Percentiles rank a stretch among this genome's conserved stretches.
phyloP scores from a whole-genome alignment of 2,888 invertebrate genomes.

The Hydraecia micacea region DNA sequence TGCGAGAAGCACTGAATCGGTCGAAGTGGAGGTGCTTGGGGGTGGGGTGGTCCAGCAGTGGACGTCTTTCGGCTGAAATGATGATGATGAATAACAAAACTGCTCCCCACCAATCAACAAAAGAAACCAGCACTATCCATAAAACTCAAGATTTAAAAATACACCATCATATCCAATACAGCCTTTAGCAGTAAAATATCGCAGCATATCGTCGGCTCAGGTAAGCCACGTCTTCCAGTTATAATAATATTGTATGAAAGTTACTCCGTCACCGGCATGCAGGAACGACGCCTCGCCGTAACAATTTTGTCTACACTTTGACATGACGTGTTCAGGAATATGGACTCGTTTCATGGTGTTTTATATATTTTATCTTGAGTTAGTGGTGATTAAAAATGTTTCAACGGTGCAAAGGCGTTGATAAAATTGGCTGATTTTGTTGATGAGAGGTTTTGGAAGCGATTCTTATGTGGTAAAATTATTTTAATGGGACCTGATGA shows the following conservation, averaged over 20 bases:
- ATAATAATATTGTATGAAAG: slow-evolving; percentile 73
- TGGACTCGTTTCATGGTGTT: slow-evolving; percentile 50
- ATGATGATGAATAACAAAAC: not conserved
- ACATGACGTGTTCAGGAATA: slow-evolving; percentile 66
- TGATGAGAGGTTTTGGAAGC: not conserved
- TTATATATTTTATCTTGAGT: slow-evolving; percentile 36
- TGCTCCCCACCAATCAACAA: not conserved
- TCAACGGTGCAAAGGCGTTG: not conserved
- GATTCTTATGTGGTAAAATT: not conserved
- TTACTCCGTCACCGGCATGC: slow-evolving; percentile 61
- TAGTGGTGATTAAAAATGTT: slow-evolving; percentile 33
- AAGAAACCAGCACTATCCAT: not conserved
- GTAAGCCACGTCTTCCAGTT: slow-evolving; percentile 60
- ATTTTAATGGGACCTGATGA: not conserved
- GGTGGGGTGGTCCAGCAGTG: no score
- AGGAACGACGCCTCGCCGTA: slow-evolving; percentile 63
- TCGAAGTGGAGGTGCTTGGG: no score
- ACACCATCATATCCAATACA: slow-evolving; percentile 1
- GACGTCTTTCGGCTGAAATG: no score
- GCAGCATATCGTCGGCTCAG: slow-evolving; percentile 45
- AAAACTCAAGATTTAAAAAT: slow-evolving; percentile 21
- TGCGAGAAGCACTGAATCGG: no score
- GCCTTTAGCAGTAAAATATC: slow-evolving; percentile 44
- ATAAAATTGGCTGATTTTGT: not conserved
- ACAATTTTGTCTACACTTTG: slow-evolving; percentile 72